Evolutionary conservation across 2,797 vertebrate species (phyloP).

Genomic region (Myotis vivesi): DNA sequence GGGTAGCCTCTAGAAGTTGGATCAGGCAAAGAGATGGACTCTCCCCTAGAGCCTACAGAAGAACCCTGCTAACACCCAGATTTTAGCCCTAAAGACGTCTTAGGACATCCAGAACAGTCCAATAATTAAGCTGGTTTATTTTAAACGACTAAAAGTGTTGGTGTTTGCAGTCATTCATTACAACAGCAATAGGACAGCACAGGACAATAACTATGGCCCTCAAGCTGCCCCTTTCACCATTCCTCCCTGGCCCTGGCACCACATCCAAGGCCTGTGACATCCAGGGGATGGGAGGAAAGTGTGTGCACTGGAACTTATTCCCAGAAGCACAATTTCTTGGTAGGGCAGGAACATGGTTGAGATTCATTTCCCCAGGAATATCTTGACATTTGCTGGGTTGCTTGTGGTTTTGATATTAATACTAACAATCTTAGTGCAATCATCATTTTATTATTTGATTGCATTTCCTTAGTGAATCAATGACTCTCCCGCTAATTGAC

Average conservation of each 20-base stretch:
- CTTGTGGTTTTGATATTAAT: slow-evolving; percentile 63
- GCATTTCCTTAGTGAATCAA: slow-evolving; percentile 57
- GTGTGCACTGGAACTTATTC: not conserved
- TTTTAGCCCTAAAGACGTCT: not conserved
- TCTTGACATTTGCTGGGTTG: slow-evolving; percentile 51
- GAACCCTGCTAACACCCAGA: not conserved
- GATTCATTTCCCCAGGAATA: slow-evolving; percentile 43
- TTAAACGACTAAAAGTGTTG: not conserved
- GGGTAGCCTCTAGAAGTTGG: not conserved
- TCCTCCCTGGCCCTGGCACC: too few species aligned
- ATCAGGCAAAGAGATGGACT: not conserved
- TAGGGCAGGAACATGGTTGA: slow-evolving; percentile 1
- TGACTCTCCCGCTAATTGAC: slow-evolving; percentile 67
- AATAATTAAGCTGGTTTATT: not conserved
- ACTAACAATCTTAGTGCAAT: slow-evolving; percentile 46
- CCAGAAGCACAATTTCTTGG: not conserved
- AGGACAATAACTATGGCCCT: not conserved
- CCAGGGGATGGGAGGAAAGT: not conserved
- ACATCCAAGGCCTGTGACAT: not conserved
- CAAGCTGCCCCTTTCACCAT: not conserved
- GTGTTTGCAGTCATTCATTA: not conserved
- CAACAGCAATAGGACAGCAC: not conserved
- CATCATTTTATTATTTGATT: slow-evolving; percentile 67
- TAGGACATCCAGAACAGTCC: not conserved
- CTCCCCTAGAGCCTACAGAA: not conserved